A percentile compares a stretch with the other conserved stretches of the same genome.
These are phyloP conservation scores for Phenganax marumi DNA, from an alignment of 92 coral and sea anemone genomes.

Conservation along the genomic window DNA sequence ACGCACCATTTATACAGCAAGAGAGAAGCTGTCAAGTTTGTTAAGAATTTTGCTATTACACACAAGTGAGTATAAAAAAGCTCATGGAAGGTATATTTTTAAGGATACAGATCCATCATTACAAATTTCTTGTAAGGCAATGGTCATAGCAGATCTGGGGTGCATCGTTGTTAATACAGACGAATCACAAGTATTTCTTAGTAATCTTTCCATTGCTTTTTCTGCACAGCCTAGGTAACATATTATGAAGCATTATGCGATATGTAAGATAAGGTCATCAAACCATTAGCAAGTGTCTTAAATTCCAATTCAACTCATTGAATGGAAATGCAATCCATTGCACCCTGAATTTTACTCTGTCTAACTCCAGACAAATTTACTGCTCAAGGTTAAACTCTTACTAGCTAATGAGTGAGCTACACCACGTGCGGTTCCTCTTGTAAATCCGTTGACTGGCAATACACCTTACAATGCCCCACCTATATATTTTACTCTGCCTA, in stretches of 20 bases:
- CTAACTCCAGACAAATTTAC: not conserved
- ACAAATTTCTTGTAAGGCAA: slow-evolving; percentile 78
- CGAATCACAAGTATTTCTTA: slow-evolving; percentile 85
- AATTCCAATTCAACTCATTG: no score
- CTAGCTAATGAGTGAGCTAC: no score
- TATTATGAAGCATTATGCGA: not conserved
- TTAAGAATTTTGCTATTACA: not conserved
- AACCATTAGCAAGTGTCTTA: no score
- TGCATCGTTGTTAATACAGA: slow-evolving; percentile 72
- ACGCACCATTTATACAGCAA: slow-evolving; percentile 90
- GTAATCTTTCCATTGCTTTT: slow-evolving; percentile 70
- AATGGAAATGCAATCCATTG: no score
- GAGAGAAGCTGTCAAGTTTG: slow-evolving; percentile 65
- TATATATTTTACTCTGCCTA: not conserved
- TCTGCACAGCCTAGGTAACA: slow-evolving; percentile 76
- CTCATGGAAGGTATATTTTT: not conserved
- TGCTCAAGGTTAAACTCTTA: not conserved
- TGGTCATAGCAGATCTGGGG: slow-evolving; percentile 84
- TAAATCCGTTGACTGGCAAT: no score
- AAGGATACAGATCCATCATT: slow-evolving; percentile 96
- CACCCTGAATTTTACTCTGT: not conserved
- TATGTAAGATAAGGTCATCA: not conserved
- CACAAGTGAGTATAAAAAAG: not conserved
- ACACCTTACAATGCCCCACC: no score
- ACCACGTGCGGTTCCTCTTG: no score